Percentiles rank a stretch among this genome's conserved stretches.
Evolutionary conservation across 2,888 invertebrate genomes (phyloP).

Genomic region (Lottia scabra): DNA sequence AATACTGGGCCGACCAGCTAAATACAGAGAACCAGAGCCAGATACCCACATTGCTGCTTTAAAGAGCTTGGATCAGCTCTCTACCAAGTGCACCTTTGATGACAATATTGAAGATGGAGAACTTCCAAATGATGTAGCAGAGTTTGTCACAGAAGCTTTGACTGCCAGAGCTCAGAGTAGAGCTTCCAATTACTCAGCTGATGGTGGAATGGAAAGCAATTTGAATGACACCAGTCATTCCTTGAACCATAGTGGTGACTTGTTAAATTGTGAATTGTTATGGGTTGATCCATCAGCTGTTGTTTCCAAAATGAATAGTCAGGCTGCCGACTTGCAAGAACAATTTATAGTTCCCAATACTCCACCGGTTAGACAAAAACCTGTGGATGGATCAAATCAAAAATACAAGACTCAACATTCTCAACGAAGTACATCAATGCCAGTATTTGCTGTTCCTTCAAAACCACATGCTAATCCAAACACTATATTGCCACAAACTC

Average conservation of each 20-base stretch:
- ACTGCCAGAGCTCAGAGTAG: neutral
- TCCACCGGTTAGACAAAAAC: slow-evolving; percentile 22
- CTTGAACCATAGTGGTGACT: neutral
- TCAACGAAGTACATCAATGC: slow-evolving; percentile 26
- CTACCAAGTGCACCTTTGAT: neutral
- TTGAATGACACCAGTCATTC: neutral
- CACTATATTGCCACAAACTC: neutral
- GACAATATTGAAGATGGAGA: slow-evolving; percentile 25
- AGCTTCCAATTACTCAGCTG: neutral
- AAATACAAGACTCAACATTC: slow-evolving; percentile 15
- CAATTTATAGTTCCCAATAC: slow-evolving; percentile 26
- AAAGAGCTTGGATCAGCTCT: neutral
- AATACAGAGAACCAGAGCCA: neutral
- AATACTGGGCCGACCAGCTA: neutral
- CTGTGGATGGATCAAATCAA: slow-evolving; percentile 12
- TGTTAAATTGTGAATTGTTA: neutral
- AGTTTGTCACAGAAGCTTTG: slow-evolving; percentile 50
- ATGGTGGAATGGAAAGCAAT: neutral
- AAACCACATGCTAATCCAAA: neutral
- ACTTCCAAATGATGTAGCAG: slow-evolving; percentile 55
- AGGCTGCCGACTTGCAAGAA: neutral
- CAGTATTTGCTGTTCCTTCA: slow-evolving; percentile 15
- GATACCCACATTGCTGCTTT: neutral
- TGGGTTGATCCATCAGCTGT: neutral
- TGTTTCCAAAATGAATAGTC: neutral